phyloP scores from a whole-genome alignment of 2,113 vertebrate species.

The Xenus cinereus region DNA sequence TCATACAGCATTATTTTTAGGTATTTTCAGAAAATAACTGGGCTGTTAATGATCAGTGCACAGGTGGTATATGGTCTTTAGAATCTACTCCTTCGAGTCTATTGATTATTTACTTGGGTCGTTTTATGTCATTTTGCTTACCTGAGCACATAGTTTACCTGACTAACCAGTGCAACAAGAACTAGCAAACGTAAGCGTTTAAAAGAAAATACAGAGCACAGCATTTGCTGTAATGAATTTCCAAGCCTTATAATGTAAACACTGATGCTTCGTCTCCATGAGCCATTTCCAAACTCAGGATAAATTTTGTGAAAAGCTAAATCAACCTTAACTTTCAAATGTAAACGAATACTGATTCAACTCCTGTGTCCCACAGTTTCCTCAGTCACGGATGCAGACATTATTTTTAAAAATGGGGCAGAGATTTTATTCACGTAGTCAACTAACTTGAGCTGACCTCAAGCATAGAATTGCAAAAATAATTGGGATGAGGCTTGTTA shows the following conservation, averaged over 20 bases:
- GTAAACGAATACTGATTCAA: not conserved
- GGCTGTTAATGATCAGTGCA: not conserved
- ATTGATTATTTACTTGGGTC: not conserved
- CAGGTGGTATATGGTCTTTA: not conserved
- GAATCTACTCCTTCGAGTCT: not conserved
- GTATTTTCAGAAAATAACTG: not conserved
- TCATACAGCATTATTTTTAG: not conserved
- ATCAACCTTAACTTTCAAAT: not conserved
- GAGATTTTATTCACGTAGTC: not conserved
- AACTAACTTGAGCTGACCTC: not conserved
- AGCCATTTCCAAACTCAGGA: not conserved
- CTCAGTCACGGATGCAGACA: not conserved
- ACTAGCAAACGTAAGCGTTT: not conserved
- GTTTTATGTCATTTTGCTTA: not conserved
- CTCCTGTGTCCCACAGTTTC: not conserved
- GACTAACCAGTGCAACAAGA: not conserved
- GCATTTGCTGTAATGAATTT: not conserved
- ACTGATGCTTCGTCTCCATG: not conserved
- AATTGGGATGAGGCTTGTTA: not conserved
- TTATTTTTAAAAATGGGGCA: not conserved
- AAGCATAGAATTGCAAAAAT: not conserved
- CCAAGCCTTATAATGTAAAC: not conserved
- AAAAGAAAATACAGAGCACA: fast-evolving
- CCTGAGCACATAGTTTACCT: not conserved
- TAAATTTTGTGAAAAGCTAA: not conserved